A percentile compares a stretch with the other conserved stretches of the same genome.
Evolutionary conservation across 2,888 invertebrate genomes (phyloP).

Genomic region (Tipula unca): DNA sequence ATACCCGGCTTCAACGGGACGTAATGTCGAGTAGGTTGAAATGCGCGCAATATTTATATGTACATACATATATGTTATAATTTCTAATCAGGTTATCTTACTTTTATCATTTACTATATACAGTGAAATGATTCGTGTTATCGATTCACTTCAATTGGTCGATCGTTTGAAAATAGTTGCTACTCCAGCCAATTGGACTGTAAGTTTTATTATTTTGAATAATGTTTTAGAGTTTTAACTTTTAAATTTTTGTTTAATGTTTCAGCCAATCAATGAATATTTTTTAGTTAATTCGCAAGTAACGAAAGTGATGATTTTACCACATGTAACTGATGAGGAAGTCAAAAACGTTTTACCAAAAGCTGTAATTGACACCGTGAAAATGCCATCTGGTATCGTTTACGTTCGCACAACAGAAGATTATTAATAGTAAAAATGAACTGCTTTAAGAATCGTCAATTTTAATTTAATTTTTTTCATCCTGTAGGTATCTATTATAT

Average conservation of each 20-base stretch:
- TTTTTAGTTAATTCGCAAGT: slow-evolving; percentile 40
- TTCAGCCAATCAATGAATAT: slow-evolving; percentile 24
- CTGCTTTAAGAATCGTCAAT: no score
- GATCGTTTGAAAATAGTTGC: slow-evolving; percentile 61
- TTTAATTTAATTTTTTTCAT: no score
- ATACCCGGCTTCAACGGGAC: slow-evolving; percentile 77
- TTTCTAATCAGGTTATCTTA: not conserved
- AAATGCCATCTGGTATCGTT: slow-evolving; percentile 66
- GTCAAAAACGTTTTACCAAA: slow-evolving; percentile 39
- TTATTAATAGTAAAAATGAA: no score
- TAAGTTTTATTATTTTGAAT: slow-evolving; percentile 9
- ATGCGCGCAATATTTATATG: not conserved
- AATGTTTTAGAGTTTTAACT: not conserved
- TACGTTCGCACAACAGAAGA: slow-evolving; percentile 66
- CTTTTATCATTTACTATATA: slow-evolving; percentile 28
- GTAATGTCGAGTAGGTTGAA: slow-evolving; percentile 69
- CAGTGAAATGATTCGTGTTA: slow-evolving; percentile 74
- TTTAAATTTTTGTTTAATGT: slow-evolving; percentile 19
- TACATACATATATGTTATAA: no score
- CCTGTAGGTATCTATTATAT: no score
- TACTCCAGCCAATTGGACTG: slow-evolving; percentile 67
- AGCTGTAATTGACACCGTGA: slow-evolving; percentile 47
- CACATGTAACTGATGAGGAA: slow-evolving; percentile 57
- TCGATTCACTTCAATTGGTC: slow-evolving; percentile 75
- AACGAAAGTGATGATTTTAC: slow-evolving; percentile 72